These are phyloP conservation scores for Manis pentadactyla DNA, from an alignment of 2,797 vertebrate species.

Conservation along the genomic window DNA sequence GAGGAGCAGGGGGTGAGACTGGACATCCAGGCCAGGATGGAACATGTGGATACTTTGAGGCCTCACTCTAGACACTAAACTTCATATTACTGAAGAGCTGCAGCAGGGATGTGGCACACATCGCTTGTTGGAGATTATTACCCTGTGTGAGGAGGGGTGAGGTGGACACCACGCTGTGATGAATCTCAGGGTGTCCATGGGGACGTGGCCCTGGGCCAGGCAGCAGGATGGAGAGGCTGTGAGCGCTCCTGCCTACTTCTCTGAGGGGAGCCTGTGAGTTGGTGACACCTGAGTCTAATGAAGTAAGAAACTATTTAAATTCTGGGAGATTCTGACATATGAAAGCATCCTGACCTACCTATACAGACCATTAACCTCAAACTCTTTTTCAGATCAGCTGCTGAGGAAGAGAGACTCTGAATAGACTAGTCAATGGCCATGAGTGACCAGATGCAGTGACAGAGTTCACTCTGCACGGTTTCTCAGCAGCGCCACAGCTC, in stretches of 20 bases:
- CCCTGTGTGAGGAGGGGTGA: too few relatives aligned
- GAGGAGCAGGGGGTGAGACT: too few relatives aligned
- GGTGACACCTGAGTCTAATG: not conserved
- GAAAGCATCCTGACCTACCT: not conserved
- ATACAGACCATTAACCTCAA: not conserved
- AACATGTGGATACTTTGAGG: too few relatives aligned
- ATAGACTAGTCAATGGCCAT: not conserved
- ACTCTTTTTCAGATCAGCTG: not conserved
- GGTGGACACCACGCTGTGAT: too few relatives aligned
- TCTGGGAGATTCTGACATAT: not conserved
- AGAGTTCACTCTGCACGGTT: not conserved
- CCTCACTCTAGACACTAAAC: too few relatives aligned
- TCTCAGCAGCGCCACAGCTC: slow-evolving; percentile 29
- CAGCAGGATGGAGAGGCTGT: not conserved
- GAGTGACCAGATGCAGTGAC: not conserved
- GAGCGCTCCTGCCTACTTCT: not conserved
- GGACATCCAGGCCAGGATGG: too few relatives aligned
- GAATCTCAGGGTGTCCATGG: not conserved
- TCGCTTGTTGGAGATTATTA: too few relatives aligned
- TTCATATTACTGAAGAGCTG: too few relatives aligned
- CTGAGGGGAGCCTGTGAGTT: not conserved
- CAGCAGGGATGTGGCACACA: too few relatives aligned
- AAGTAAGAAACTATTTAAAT: not conserved
- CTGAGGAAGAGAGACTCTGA: not conserved
- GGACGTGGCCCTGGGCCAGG: not conserved